Evolutionary conservation across 2,113 vertebrate species (phyloP).

Genomic region (Oncorhynchus kisutch): DNA sequence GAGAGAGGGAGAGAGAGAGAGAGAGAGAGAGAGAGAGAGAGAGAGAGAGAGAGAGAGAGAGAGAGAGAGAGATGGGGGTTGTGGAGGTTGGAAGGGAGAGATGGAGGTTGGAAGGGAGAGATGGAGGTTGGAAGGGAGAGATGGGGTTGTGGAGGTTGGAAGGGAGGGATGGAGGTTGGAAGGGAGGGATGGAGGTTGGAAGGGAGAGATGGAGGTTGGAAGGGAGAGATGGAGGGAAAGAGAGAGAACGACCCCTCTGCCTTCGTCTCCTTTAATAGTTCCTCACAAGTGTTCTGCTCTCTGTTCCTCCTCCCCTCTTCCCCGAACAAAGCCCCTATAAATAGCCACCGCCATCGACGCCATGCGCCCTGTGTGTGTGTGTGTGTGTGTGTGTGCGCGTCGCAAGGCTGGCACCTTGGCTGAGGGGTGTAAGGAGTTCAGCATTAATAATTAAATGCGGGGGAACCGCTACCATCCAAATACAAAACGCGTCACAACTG

Average conservation of each 20-base stretch:
- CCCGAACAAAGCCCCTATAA: slow-evolving; percentile 67
- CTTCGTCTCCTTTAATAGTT: slow-evolving; percentile 64
- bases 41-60: no score
- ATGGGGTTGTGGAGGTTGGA: neutral
- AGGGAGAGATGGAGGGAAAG: neutral
- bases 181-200: neutral
- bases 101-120: neutral
- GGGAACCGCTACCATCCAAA: slow-evolving; percentile 46
- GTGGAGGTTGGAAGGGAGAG: neutral
- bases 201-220: neutral
- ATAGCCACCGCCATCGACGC: slow-evolving; percentile 55
- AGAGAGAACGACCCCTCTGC: slow-evolving; percentile 14
- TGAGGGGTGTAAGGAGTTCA: slow-evolving; percentile 56
- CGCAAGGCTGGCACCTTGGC: slow-evolving; percentile 43
- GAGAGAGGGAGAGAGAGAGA: accelerated
- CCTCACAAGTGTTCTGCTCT: slow-evolving; percentile 39
- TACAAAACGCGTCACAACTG: slow-evolving; percentile 50
- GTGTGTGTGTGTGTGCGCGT: slow-evolving; percentile 30
- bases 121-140: neutral
- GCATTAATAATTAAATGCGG: slow-evolving; percentile 69
- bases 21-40: neutral
- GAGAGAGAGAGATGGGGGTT: no score
- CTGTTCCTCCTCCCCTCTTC: slow-evolving; percentile 39
- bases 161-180: neutral
- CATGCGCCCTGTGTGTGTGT: slow-evolving; percentile 8